phyloP scores from a whole-genome alignment of 2,797 vertebrate genomes.

The Xiphorhynchus erythropygius region DNA sequence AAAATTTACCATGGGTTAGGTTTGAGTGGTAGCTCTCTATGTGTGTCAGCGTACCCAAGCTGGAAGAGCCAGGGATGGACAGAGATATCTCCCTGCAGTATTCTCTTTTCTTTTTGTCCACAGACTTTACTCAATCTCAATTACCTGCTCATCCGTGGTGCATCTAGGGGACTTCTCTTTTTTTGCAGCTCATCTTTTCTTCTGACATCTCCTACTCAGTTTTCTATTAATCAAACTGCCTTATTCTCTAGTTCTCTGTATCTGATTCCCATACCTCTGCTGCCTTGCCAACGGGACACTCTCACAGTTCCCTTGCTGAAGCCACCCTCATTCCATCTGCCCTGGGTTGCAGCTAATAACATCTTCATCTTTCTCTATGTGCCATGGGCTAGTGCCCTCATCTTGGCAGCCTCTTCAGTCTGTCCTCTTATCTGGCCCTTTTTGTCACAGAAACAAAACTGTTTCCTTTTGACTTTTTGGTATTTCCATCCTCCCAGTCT shows the following conservation, averaged over 20 bases:
- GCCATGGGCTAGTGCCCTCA: neutral
- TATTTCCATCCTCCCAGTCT: neutral
- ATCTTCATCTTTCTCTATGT: neutral
- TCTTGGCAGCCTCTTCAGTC: neutral
- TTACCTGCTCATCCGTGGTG: neutral
- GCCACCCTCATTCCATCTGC: neutral
- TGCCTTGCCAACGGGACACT: neutral
- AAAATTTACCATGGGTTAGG: neutral
- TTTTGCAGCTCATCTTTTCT: neutral
- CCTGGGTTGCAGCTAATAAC: neutral
- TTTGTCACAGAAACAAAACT: neutral
- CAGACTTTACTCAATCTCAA: neutral
- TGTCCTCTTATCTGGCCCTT: neutral
- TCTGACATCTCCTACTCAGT: neutral
- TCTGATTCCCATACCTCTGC: neutral
- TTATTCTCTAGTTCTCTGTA: neutral
- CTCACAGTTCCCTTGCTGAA: neutral
- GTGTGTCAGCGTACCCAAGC: neutral
- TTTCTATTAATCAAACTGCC: neutral
- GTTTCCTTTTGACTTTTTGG: neutral
- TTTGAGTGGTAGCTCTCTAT: fast-evolving
- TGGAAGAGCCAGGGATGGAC: neutral
- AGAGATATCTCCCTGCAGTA: neutral
- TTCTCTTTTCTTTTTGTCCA: neutral
- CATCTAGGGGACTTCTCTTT: neutral